phyloP scores from a whole-genome alignment of 2,888 invertebrate genomes.

The Clistopyga incitator region DNA sequence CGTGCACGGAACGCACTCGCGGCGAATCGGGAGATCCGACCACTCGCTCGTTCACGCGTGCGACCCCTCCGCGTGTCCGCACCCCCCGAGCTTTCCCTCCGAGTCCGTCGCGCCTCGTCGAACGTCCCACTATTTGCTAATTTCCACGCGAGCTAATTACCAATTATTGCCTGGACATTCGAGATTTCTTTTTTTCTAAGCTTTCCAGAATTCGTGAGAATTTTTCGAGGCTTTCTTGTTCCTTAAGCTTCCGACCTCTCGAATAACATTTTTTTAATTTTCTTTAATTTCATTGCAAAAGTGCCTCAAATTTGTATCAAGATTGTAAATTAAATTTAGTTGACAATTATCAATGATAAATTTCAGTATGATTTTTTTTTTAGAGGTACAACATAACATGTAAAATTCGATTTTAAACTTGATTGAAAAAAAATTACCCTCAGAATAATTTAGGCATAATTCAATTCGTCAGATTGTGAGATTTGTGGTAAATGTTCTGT shows the following conservation, averaged over 20 bases:
- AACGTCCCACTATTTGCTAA: constrained; percentile 69
- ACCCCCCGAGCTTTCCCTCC: constrained; percentile 59
- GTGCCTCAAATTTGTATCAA: too few species aligned
- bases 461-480: too few species aligned
- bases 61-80: constrained; percentile 65
- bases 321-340: too few species aligned
- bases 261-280: too few species aligned
- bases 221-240: constrained; percentile 40
- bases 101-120: constrained; percentile 59
- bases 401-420: too few species aligned
- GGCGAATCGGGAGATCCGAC: not conserved
- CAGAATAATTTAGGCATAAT: too few species aligned
- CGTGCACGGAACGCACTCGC: constrained; percentile 4
- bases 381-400: too few species aligned
- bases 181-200: constrained; percentile 74
- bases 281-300: too few species aligned
- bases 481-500: too few species aligned
- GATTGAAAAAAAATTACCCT: too few species aligned
- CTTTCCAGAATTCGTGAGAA: not conserved
- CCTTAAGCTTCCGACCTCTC: constrained; percentile 13
- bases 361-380: too few species aligned
- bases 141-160: constrained; percentile 81
- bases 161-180: constrained; percentile 80
- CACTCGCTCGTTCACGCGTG: constrained; percentile 56
- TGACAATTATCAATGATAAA: too few species aligned